A percentile compares a stretch with the other conserved stretches of the same genome.
These are phyloP conservation scores for Typhlichthys subterraneus DNA, from an alignment of 2,797 vertebrate genomes.

Conservation along the genomic window DNA sequence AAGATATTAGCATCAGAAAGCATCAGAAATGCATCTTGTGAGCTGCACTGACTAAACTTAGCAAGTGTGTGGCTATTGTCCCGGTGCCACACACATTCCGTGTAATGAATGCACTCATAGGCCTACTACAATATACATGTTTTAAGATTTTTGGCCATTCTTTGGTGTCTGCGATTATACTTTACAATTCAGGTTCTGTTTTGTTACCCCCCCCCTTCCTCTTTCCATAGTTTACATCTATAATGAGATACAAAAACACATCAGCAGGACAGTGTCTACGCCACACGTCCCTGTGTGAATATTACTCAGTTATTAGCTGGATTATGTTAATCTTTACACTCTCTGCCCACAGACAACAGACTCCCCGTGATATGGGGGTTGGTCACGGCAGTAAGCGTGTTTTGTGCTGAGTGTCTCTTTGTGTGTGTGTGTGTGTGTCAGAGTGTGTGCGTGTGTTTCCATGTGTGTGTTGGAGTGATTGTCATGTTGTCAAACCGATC, in stretches of 20 bases:
- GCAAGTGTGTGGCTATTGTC: slow-evolving; percentile 27
- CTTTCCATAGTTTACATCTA: slow-evolving; percentile 73
- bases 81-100: background rate
- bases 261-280: slow-evolving; percentile 82
- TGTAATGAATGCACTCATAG: too few relatives aligned
- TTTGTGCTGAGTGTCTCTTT: slow-evolving; percentile 37
- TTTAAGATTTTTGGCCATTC: slow-evolving; percentile 29
- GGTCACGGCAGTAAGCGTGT: slow-evolving; percentile 69
- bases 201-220: slow-evolving; percentile 32
- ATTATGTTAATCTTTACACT: slow-evolving; percentile 87
- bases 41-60: slow-evolving; percentile 9
- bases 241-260: slow-evolving; percentile 86
- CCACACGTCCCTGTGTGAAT: slow-evolving; percentile 83
- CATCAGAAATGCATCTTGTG: slow-evolving; percentile 23
- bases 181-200: slow-evolving; percentile 28
- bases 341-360: slow-evolving; percentile 80
- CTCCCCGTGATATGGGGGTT: slow-evolving; percentile 68
- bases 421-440: slow-evolving; percentile 26
- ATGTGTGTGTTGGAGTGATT: slow-evolving; percentile 65
- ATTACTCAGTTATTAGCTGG: slow-evolving; percentile 84
- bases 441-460: slow-evolving; percentile 21
- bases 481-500: slow-evolving; percentile 78
- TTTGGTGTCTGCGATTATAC: slow-evolving; percentile 30
- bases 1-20: slow-evolving; percentile 16
- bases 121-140: too few relatives aligned